A percentile compares a stretch with the other conserved stretches of the same genome.
Conservation (phyloP, 2,113 vertebrate genomes). For the Seriola aureovittata region DNA sequence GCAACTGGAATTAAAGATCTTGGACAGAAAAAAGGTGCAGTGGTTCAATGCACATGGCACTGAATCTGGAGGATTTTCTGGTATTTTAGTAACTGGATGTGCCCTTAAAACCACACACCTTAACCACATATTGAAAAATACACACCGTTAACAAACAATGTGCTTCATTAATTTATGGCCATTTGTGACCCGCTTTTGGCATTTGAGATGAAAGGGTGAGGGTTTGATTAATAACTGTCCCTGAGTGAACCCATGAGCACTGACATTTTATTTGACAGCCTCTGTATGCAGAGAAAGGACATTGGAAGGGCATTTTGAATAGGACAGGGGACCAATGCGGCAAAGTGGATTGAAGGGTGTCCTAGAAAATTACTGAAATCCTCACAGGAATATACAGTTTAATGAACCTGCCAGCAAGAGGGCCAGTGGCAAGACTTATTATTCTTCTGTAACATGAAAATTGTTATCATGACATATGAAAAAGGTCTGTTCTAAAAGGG, state of each 20-base stretch:
- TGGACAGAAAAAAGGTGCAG: background rate
- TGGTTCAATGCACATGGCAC: background rate
- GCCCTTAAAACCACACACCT: conserved; percentile 13
- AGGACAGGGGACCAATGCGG: conserved; percentile 64
- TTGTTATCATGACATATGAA: conserved; percentile 3
- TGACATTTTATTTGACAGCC: conserved; percentile 59
- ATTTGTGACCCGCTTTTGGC: conserved; percentile 21
- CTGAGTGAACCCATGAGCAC: conserved; percentile 40
- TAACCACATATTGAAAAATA: conserved; percentile 20
- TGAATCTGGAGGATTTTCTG: conserved; percentile 1
- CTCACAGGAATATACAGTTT: conserved; percentile 76
- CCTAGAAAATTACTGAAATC: conserved; percentile 80
- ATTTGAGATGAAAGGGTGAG: conserved; percentile 29
- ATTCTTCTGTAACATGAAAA: conserved; percentile 27
- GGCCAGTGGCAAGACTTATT: conserved; percentile 24
- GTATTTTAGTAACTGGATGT: conserved; percentile 22
- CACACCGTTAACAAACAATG: background rate
- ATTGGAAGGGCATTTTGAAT: conserved; percentile 73
- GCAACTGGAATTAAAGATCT: conserved; percentile 1
- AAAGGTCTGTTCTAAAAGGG: background rate
- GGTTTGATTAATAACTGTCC: conserved; percentile 56
- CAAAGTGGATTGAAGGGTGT: conserved; percentile 75
- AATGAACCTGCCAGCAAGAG: conserved; percentile 70
- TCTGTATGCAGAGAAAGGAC: conserved; percentile 62
- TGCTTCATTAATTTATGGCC: conserved; percentile 13